Percentiles rank a stretch among this genome's conserved stretches.
Evolutionary conservation across 2,888 invertebrate genomes (phyloP).

Genomic region (Cyaniris semiargus): DNA sequence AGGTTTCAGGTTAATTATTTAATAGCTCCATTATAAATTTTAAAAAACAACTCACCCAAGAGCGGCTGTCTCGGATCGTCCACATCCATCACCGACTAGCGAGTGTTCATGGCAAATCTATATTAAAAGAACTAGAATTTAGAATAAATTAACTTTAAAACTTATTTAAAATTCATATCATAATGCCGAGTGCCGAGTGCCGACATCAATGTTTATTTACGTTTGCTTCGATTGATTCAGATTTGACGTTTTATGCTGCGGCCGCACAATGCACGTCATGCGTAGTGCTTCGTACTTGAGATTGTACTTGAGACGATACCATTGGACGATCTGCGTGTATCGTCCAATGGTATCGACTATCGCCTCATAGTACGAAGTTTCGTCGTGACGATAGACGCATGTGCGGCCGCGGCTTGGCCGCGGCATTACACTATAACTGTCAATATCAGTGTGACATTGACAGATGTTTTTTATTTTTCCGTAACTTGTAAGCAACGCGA

Average conservation of each 20-base stretch:
- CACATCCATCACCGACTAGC: conserved; percentile 42
- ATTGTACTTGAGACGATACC: too few relatives aligned
- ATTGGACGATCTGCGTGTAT: too few relatives aligned
- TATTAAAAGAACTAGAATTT: not conserved
- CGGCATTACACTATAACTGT: too few relatives aligned
- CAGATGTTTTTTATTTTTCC: not conserved
- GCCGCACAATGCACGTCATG: too few relatives aligned
- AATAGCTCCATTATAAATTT: not conserved
- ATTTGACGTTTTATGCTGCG: conserved; percentile 1
- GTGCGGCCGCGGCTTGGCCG: too few relatives aligned
- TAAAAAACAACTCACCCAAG: conserved; percentile 43
- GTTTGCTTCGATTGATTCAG: not conserved
- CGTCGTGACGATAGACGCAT: too few relatives aligned
- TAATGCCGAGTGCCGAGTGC: not conserved
- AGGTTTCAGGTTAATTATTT: conserved; percentile 25
- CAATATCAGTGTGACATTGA: not conserved
- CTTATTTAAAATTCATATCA: not conserved
- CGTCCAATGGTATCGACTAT: too few relatives aligned
- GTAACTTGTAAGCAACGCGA: not conserved
- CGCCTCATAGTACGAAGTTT: too few relatives aligned
- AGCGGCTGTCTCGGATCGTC: conserved; percentile 47
- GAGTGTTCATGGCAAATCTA: not conserved
- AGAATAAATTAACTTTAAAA: conserved; percentile 21
- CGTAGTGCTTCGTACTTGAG: too few relatives aligned
- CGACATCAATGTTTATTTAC: conserved; percentile 21